Base-by-base conservation (phyloP, 2,113 vertebrate species). In the Ochotona curzoniae region DNA sequence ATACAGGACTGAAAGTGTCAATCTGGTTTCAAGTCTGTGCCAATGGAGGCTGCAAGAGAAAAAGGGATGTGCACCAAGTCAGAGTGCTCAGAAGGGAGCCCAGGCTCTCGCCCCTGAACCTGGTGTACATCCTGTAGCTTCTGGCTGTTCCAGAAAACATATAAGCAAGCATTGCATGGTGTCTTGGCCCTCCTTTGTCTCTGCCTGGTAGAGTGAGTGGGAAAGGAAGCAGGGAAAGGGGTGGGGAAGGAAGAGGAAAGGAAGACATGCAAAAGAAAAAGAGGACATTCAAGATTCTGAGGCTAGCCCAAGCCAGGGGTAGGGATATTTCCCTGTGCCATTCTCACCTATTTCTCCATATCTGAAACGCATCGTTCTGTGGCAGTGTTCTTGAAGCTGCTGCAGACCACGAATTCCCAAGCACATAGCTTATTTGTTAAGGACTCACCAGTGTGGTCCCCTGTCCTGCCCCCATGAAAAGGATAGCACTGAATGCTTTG, bases 81-180 rank as follows among this genome's bases (percentile, higher is more conserved):
- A 17, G 5, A 6, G 4, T 0, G 11, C 60, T 3, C 10, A 51
- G 64, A 63, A 4, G 32, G 5, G 2, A 0, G 26, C 44, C 0
- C n/a, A 7, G 35, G 12, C 23, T 20, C 51, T 51, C 30, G 54
- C 81, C 49, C 17, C n/a, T 30, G 15, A 28, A 32, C 26, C 15
- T 1, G 18, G 9, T 63, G 25, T 35, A 38, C 23, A 0, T 61
- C 47, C 69, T 6, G 1, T 0, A 60, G 38, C 51, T 38, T 12
- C 17, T 3, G 44, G 32, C 57, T 35, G 10, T 7, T 5, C 14
- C 4, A 10, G 30, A 51, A n/a, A 15, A 44, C 44, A 15, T 25
- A 5, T 7, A 12, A 80, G 54, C 51, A 47, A 69, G 73, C 3
- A 23, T 7, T 10, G 1, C 18, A 11, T 25, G 47, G 57, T 38